Evolutionary conservation across 2,888 invertebrate species (phyloP), one percentile per base, ranked within the genome.

Genomic region (Sympetrum striolatum): DNA sequence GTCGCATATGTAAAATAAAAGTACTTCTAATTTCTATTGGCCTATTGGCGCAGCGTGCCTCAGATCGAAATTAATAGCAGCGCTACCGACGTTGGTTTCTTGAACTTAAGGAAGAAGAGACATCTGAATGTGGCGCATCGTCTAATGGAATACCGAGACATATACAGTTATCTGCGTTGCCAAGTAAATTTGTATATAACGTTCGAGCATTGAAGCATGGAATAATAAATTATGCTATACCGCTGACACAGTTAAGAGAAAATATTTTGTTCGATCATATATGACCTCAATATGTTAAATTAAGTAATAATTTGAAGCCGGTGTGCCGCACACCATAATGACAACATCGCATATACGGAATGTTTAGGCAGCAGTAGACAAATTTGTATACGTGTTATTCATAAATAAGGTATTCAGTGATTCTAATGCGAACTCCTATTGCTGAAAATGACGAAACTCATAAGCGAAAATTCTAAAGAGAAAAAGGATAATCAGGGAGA

Each of bases 41-140:
- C 86, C 86, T 86, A 86, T 86, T 86, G 86, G 60, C 86, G 86
- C 86, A 86, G 86, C 86, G 86, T 86, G 86, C 86, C 86, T 86
- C 86, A 86, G 86, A 86, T 86, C 86, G 86, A 86, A 86, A 86
- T 86, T 86, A 86, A 64, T 86, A 86, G 37, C 86, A 86, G 86
- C 86, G 86, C 86, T 60, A 37, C 60, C 37, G 60, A 37, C 86
- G 86, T 64, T 86, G 86, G 60, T 60, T 60, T 86, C 86, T 86
- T n/a, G 60, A 86, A 86, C 86, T 86, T 86, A 86, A 18, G 35
- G 64, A 37, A 37, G 60, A 37, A 14, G n/a, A 60, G 60, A 86
- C 86, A 86, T n/a, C 48, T 86, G 86, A 86, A 86, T 8, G 37
- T n/a, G n/a, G 86, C 22, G n/a, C 35, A 86, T n/a, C 86, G 86